A percentile compares a stretch with the other conserved stretches of the same genome.
Conservation (phyloP, 2,888 invertebrate genomes). For the Erebia ligea region DNA sequence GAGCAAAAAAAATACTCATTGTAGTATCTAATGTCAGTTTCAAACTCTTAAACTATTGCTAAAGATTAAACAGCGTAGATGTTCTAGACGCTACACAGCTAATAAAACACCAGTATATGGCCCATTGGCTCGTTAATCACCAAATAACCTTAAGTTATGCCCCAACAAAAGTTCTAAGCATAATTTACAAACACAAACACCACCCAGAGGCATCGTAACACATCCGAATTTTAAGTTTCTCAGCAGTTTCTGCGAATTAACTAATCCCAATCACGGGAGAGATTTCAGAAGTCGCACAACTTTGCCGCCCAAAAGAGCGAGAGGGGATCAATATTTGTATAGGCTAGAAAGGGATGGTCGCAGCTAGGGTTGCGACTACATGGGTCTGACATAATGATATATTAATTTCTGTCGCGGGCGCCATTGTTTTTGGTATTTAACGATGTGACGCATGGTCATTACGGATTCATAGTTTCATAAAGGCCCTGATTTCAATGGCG, state of each 20-base stretch:
- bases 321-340: slow-evolving; percentile 42
- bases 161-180: slow-evolving; percentile 29
- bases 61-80: neutral
- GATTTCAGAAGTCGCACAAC: slow-evolving; percentile 72
- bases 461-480: slow-evolving; percentile 82
- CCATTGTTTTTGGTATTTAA: slow-evolving; percentile 82
- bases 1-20: no score
- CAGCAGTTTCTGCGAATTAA: slow-evolving; percentile 70
- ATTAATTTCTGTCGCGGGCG: slow-evolving; percentile 81
- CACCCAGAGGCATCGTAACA: slow-evolving; percentile 66
- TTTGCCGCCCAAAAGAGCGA: slow-evolving; percentile 63
- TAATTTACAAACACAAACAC: slow-evolving; percentile 51
- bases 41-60: neutral
- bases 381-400: slow-evolving; percentile 83
- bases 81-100: neutral
- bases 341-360: slow-evolving; percentile 39
- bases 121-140: slow-evolving; percentile 24
- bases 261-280: slow-evolving; percentile 77
- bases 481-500: slow-evolving; percentile 67
- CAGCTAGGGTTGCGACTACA: slow-evolving; percentile 51
- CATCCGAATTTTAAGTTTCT: slow-evolving; percentile 73
- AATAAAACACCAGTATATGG: slow-evolving; percentile 4
- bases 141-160: slow-evolving; percentile 24
- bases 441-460: slow-evolving; percentile 81
- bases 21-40: no score